Evolutionary conservation across 2,113 vertebrate species (phyloP).

Genomic region (Pluvianellus socialis): DNA sequence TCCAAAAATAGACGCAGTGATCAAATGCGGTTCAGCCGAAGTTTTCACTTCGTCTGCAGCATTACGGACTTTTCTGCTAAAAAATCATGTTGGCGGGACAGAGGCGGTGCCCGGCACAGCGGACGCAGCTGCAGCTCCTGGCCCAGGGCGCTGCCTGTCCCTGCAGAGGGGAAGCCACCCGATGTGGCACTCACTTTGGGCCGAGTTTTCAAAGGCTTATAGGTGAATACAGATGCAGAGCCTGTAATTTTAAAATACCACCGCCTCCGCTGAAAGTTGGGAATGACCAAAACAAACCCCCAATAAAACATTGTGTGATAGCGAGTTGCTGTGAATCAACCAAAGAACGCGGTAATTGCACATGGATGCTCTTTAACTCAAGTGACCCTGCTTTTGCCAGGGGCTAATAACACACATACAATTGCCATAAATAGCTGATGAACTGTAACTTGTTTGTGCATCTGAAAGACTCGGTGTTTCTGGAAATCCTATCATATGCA

Average conservation of each 20-base stretch:
- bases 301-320: not conserved
- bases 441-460: slow-evolving; percentile 31
- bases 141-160: fast-evolving
- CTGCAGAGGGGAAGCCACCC: fast-evolving
- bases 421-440: slow-evolving; percentile 30
- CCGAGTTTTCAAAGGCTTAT: not conserved
- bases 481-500: slow-evolving; percentile 17
- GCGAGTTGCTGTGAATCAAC: not conserved
- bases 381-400: slow-evolving; percentile 32
- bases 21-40: not conserved
- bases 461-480: not conserved
- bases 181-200: fast-evolving
- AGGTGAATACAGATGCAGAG: not conserved
- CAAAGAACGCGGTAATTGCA: not conserved
- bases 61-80: fast-evolving
- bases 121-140: not conserved
- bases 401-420: slow-evolving; percentile 20
- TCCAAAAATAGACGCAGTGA: not conserved
- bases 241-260: not conserved
- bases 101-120: fast-evolving
- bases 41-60: not conserved
- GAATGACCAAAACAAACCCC: not conserved
- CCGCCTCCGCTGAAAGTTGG: not conserved
- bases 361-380: slow-evolving; percentile 1
- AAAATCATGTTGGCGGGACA: not conserved